These are phyloP conservation scores for Desoria tigrina DNA, from an alignment of 2,888 invertebrate genomes.

Conservation along the genomic window DNA sequence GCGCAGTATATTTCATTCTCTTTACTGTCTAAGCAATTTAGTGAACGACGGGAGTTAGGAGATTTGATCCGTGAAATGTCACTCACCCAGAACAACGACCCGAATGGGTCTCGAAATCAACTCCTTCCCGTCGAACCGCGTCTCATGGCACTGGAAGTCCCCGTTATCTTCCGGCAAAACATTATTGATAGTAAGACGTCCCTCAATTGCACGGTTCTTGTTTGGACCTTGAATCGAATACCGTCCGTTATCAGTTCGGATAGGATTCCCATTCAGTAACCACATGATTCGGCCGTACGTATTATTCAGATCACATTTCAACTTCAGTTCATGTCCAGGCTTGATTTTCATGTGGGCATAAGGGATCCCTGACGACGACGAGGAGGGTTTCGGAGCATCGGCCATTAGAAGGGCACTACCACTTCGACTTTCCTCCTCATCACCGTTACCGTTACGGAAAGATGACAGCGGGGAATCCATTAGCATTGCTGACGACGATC, in stretches of 20 bases:
- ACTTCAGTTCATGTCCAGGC: slow-evolving; percentile 53
- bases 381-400: slow-evolving; percentile 11
- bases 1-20: slow-evolving; percentile 4
- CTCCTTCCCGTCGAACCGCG: slow-evolving; percentile 57
- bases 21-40: slow-evolving; percentile 12
- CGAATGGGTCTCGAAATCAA: slow-evolving; percentile 63
- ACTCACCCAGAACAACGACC: slow-evolving; percentile 57
- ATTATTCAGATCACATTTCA: slow-evolving; percentile 54
- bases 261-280: slow-evolving; percentile 51
- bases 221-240: slow-evolving; percentile 53
- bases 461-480: slow-evolving; percentile 41
- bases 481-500: slow-evolving; percentile 36
- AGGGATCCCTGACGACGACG: slow-evolving; percentile 5
- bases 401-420: slow-evolving; percentile 17
- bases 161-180: slow-evolving; percentile 52
- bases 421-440: slow-evolving; percentile 8
- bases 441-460: slow-evolving; percentile 12
- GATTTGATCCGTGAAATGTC: slow-evolving; percentile 1
- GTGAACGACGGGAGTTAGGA: not conserved
- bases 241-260: slow-evolving; percentile 52
- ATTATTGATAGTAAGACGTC: slow-evolving; percentile 53
- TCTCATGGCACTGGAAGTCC: slow-evolving; percentile 52
- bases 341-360: slow-evolving; percentile 49
- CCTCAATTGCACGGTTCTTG: slow-evolving; percentile 51
- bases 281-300: slow-evolving; percentile 53